Conservation (phyloP, 1,140 invertebrate genomes). For the Sipha flava region DNA sequence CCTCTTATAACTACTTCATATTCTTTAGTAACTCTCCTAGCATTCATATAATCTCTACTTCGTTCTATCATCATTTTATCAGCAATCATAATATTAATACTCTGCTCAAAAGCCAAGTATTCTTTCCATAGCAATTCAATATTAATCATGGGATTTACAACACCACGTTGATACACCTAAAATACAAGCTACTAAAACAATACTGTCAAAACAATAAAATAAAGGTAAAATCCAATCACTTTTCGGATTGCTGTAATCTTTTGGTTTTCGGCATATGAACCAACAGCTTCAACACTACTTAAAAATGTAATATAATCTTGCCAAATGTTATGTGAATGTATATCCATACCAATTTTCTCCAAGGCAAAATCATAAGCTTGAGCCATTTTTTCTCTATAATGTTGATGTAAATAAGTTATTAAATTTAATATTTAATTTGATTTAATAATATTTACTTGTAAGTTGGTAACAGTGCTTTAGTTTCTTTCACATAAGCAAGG, state of each 20-base stretch:
- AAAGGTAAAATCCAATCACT: slow-evolving; percentile 46
- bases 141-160: slow-evolving; percentile 94
- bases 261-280: slow-evolving; percentile 98
- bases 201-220: background rate
- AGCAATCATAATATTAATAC: slow-evolving; percentile 93
- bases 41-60: slow-evolving; percentile 95
- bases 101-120: slow-evolving; percentile 88
- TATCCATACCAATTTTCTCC: slow-evolving; percentile 98
- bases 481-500: slow-evolving; percentile 95
- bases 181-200: slow-evolving; percentile 29
- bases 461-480: slow-evolving; percentile 82
- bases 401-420: slow-evolving; percentile 10
- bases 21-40: slow-evolving; percentile 90
- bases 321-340: slow-evolving; percentile 92
- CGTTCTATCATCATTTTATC: slow-evolving; percentile 87
- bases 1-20: slow-evolving; percentile 90
- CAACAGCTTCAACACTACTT: slow-evolving; percentile 94
- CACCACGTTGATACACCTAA: slow-evolving; percentile 84
- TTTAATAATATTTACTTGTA: slow-evolving; percentile 65
- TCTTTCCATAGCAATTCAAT: slow-evolving; percentile 95
- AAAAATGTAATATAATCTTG: slow-evolving; percentile 96
- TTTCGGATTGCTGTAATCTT: slow-evolving; percentile 95
- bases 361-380: slow-evolving; percentile 98
- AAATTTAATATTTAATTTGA: background rate
- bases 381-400: slow-evolving; percentile 93